Conservation (phyloP, 2,797 vertebrate genomes). For the Mustela erminea region DNA sequence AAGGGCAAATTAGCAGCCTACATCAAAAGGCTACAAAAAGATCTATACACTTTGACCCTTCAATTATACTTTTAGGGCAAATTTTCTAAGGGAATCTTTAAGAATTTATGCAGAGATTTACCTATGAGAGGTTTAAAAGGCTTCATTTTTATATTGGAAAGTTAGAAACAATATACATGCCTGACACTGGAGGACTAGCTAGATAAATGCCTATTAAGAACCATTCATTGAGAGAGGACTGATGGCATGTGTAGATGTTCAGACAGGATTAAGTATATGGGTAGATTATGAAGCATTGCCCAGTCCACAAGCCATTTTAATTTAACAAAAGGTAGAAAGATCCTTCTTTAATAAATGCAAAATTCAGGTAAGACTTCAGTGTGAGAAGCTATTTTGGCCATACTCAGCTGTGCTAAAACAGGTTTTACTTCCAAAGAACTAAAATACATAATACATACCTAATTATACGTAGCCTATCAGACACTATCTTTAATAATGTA, state of each 20-base stretch:
- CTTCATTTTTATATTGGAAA: conserved; percentile 34
- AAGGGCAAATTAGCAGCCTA: not conserved
- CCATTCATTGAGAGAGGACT: conserved; percentile 30
- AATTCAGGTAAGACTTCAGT: not conserved
- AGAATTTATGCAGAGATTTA: not conserved
- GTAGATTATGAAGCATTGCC: not conserved
- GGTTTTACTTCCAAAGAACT: not conserved
- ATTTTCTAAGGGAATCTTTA: conserved; percentile 20
- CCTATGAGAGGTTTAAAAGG: not conserved
- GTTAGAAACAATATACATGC: conserved; percentile 25
- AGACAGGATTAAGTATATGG: not conserved
- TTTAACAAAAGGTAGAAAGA: not conserved
- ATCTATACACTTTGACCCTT: not conserved
- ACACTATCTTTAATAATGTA: conserved; percentile 3
- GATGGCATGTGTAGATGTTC: conserved; percentile 4
- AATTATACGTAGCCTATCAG: not conserved
- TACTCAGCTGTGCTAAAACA: not conserved
- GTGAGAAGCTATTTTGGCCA: not conserved
- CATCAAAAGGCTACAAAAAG: not conserved
- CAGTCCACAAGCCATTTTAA: not conserved
- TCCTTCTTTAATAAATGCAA: conserved; percentile 4
- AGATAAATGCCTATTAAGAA: conserved; percentile 42
- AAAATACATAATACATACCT: conserved; percentile 15
- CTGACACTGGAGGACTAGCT: conserved; percentile 10
- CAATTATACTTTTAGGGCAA: not conserved